These are phyloP conservation scores for Miltochrista miniata DNA, from an alignment of 2,888 invertebrate genomes.

Conservation along the genomic window DNA sequence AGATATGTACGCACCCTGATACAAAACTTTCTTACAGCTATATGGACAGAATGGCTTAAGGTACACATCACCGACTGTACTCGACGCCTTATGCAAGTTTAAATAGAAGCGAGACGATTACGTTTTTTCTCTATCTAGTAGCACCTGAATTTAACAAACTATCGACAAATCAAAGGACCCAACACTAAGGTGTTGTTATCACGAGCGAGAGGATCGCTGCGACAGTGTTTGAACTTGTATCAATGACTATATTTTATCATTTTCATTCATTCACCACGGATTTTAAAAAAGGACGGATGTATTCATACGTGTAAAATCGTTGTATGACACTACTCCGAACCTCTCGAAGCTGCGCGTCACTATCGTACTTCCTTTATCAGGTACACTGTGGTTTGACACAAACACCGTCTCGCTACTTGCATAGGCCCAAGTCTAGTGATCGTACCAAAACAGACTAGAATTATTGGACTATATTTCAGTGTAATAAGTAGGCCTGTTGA, in stretches of 20 bases:
- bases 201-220: no score
- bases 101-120: not conserved
- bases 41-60: no score
- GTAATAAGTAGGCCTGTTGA: slow-evolving; percentile 92
- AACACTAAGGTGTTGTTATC: no score
- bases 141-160: no score
- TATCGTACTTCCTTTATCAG: no score
- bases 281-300: no score
- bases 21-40: slow-evolving; percentile 9
- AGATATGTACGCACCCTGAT: not conserved
- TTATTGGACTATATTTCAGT: slow-evolving; percentile 87
- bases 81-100: not conserved
- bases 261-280: no score
- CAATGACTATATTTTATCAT: not conserved
- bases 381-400: no score
- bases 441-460: slow-evolving; percentile 21
- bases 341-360: no score
- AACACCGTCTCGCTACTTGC: not conserved
- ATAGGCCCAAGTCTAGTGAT: not conserved
- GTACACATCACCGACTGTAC: not conserved
- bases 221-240: not conserved
- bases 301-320: no score
- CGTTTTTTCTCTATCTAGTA: not conserved
- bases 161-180: no score
- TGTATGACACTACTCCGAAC: no score